These are phyloP conservation scores for Andrena minutula DNA, from an alignment of 2,888 invertebrate genomes.

Conservation along the genomic window DNA sequence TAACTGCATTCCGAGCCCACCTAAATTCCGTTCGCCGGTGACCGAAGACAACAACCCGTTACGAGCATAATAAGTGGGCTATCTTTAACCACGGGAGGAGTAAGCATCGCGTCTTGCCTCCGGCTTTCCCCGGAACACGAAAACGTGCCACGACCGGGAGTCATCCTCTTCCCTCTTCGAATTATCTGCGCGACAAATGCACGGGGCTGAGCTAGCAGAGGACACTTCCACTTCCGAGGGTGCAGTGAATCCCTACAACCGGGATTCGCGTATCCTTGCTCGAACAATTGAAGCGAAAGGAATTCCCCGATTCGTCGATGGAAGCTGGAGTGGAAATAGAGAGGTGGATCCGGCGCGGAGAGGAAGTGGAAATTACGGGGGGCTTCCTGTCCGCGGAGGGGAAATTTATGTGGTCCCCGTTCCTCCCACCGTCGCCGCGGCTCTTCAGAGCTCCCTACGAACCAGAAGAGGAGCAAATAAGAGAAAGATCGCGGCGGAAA, in stretches of 20 bases:
- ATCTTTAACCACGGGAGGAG: slow-evolving; percentile 56
- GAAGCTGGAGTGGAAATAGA: neutral
- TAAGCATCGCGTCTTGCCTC: neutral
- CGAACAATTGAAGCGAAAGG: too few species aligned
- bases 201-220: neutral
- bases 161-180: neutral
- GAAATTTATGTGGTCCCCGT: slow-evolving; percentile 54
- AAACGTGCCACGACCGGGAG: neutral
- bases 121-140: neutral
- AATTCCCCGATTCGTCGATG: too few species aligned
- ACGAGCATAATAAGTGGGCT: slow-evolving; percentile 59
- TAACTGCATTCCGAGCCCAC: slow-evolving; percentile 72
- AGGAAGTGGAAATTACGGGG: slow-evolving; percentile 20
- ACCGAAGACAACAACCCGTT: slow-evolving; percentile 59
- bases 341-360: slow-evolving; percentile 36
- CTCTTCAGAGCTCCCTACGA: slow-evolving; percentile 41
- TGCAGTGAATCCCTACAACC: too few species aligned
- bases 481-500: slow-evolving; percentile 62
- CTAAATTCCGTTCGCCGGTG: slow-evolving; percentile 56
- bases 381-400: slow-evolving; percentile 32
- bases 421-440: slow-evolving; percentile 19
- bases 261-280: too few species aligned
- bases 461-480: slow-evolving; percentile 67
- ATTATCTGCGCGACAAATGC: slow-evolving; percentile 20
- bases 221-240: too few species aligned